Evolutionary conservation across 92 coral and sea anemone species (phyloP).

Genomic region (Porites rus): DNA sequence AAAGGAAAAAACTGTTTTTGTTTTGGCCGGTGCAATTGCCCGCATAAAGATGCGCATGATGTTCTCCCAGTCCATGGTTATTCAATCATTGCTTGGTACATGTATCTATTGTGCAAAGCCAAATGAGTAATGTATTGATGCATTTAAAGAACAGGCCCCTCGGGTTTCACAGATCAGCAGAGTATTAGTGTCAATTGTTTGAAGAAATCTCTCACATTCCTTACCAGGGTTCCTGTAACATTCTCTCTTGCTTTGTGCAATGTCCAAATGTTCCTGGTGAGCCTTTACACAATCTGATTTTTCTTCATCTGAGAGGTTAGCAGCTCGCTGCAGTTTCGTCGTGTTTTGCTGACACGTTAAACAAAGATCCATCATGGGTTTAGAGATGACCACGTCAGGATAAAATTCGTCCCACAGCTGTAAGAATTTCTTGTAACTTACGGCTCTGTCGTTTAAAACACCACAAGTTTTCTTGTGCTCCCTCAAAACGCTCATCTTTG

Average conservation of each 20-base stretch:
- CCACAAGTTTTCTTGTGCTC: constrained; percentile 5
- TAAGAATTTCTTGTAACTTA: constrained; percentile 17
- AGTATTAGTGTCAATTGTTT: neutral
- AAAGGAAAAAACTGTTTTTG: no score
- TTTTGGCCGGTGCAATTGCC: no score
- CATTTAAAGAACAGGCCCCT: constrained; percentile 28
- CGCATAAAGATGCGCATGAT: no score
- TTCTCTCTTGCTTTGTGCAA: constrained; percentile 43
- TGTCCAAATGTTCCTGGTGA: constrained; percentile 11
- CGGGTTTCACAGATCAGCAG: neutral
- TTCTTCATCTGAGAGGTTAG: neutral
- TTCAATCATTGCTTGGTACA: no score
- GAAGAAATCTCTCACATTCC: neutral
- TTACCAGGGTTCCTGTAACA: no score
- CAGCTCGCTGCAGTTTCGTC: constrained; percentile 12
- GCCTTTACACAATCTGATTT: constrained; percentile 9
- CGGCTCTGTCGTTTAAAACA: constrained; percentile 1
- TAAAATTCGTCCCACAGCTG: neutral
- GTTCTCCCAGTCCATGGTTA: no score
- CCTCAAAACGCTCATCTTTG: constrained; percentile 37
- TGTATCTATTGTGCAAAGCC: no score
- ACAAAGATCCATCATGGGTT: constrained; percentile 42
- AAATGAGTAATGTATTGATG: no score
- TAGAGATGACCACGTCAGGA: constrained; percentile 10
- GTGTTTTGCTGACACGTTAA: constrained; percentile 42